A percentile compares a stretch with the other conserved stretches of the same genome.
Evolutionary conservation across 2,888 invertebrate genomes (phyloP).

Genomic region (Cheilosia scutellata): DNA sequence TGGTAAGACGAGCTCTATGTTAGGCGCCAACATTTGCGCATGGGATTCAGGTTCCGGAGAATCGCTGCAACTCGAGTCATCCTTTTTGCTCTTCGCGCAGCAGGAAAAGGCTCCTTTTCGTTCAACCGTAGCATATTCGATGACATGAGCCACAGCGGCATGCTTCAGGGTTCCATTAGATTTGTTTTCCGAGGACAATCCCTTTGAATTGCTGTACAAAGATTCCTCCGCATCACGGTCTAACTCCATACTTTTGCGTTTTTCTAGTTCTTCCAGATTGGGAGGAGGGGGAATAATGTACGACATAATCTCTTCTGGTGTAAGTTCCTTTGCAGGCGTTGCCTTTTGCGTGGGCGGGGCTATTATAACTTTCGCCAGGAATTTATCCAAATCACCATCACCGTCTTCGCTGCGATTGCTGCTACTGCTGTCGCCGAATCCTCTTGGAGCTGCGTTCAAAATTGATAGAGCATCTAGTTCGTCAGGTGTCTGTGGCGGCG

Average conservation of each 20-base stretch:
- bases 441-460: conserved; percentile 89
- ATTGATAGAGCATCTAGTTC: conserved; percentile 90
- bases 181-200: conserved; percentile 70
- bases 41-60: conserved; percentile 76
- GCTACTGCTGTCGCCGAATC: conserved; percentile 88
- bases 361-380: conserved; percentile 91
- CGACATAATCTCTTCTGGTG: conserved; percentile 93
- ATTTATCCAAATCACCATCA: conserved; percentile 89
- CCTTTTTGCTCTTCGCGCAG: conserved; percentile 87
- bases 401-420: conserved; percentile 76
- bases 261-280: conserved; percentile 84
- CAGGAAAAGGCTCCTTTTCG: conserved; percentile 90
- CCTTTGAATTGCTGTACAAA: conserved; percentile 85
- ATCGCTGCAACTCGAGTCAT: conserved; percentile 82
- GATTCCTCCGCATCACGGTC: conserved; percentile 66
- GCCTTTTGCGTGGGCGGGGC: conserved; percentile 91
- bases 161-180: conserved; percentile 36
- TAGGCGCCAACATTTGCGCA: conserved; percentile 82
- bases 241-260: conserved; percentile 65
- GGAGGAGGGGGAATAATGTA: conserved; percentile 93
- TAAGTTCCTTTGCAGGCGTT: conserved; percentile 90
- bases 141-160: conserved; percentile 84
- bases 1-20: conserved; percentile 85
- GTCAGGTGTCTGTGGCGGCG: conserved; percentile 93
- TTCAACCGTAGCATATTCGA: conserved; percentile 90